A percentile compares a stretch with the other conserved stretches of the same genome.
Conservation (phyloP, 92 coral and sea anemone genomes). For the Virgularia gustaviana region DNA sequence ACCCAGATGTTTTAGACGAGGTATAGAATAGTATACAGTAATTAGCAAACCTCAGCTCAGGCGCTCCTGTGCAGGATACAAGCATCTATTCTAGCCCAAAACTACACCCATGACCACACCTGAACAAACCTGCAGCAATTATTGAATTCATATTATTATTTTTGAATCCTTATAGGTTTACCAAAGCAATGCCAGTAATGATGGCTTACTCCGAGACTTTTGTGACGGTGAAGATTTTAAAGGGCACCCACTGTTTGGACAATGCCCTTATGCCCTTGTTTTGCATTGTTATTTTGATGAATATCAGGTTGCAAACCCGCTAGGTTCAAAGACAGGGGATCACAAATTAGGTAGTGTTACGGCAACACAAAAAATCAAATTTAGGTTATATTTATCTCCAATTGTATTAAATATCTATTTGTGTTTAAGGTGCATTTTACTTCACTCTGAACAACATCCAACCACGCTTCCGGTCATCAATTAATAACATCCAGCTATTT, state of each 20-base stretch:
- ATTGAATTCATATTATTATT: too few relatives aligned
- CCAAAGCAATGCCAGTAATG: constrained; percentile 48
- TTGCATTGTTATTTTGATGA: constrained; percentile 69
- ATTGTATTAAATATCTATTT: too few relatives aligned
- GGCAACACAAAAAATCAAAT: too few relatives aligned
- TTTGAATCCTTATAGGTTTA: constrained; percentile 40
- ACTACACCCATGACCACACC: too few relatives aligned
- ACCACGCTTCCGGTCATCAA: constrained; percentile 50
- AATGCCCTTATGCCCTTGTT: constrained; percentile 42
- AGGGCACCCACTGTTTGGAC: constrained; percentile 50
- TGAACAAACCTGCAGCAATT: too few relatives aligned
- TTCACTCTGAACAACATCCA: constrained; percentile 57
- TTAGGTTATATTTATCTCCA: too few relatives aligned
- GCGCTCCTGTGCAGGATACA: too few relatives aligned
- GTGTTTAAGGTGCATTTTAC: constrained; percentile 53
- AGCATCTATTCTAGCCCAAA: too few relatives aligned
- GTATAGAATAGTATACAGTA: constrained; percentile 14
- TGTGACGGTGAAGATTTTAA: constrained; percentile 62
- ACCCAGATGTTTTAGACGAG: constrained; percentile 63
- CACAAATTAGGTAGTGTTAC: constrained; percentile 51
- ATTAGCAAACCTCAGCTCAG: not conserved
- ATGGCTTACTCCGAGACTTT: constrained; percentile 50
- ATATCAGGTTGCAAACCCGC: constrained; percentile 67
- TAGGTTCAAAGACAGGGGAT: constrained; percentile 58
- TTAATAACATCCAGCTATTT: constrained; percentile 56